phyloP scores from a whole-genome alignment of 1,140 invertebrate species.

The Agraylea sexmaculata region DNA sequence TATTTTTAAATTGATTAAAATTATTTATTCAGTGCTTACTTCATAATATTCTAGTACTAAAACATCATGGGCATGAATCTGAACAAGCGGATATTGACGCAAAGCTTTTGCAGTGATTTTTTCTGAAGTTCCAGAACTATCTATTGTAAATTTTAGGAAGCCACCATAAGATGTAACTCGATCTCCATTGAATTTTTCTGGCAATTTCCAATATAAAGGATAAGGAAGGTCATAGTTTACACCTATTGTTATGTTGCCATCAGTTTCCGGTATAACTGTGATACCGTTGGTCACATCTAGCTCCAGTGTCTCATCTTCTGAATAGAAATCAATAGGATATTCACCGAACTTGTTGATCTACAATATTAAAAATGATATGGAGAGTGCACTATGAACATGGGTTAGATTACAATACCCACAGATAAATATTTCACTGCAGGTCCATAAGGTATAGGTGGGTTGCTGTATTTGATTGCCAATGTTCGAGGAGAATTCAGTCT shows the following conservation, averaged over 20 bases:
- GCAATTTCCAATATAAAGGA: slow-evolving; percentile 80
- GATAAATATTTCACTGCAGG: slow-evolving; percentile 15
- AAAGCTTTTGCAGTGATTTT: slow-evolving; percentile 42
- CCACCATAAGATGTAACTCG: slow-evolving; percentile 88
- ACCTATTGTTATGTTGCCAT: slow-evolving; percentile 54
- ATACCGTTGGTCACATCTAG: slow-evolving; percentile 48
- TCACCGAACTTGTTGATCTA: slow-evolving; percentile 32
- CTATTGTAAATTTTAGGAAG: slow-evolving; percentile 65
- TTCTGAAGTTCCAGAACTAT: slow-evolving; percentile 51
- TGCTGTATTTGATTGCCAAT: slow-evolving; percentile 38
- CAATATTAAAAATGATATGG: slow-evolving; percentile 11
- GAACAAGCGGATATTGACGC: slow-evolving; percentile 63
- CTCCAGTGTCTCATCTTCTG: slow-evolving; percentile 25
- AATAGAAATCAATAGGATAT: slow-evolving; percentile 23
- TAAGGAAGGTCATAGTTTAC: slow-evolving; percentile 51
- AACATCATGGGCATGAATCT: slow-evolving; percentile 67
- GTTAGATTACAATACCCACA: slow-evolving; percentile 10
- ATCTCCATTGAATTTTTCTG: slow-evolving; percentile 75
- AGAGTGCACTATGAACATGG: neutral
- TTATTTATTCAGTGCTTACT: slow-evolving; percentile 43
- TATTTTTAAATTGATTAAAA: slow-evolving; percentile 3
- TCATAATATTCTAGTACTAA: slow-evolving; percentile 71
- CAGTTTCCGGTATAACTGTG: slow-evolving; percentile 52
- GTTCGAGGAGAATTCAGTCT: slow-evolving; percentile 45
- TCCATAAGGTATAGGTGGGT: slow-evolving; percentile 3